A percentile compares a stretch with the other conserved stretches of the same genome.
phyloP scores from a whole-genome alignment of 2,888 invertebrate species.

The Andrena camellia region DNA sequence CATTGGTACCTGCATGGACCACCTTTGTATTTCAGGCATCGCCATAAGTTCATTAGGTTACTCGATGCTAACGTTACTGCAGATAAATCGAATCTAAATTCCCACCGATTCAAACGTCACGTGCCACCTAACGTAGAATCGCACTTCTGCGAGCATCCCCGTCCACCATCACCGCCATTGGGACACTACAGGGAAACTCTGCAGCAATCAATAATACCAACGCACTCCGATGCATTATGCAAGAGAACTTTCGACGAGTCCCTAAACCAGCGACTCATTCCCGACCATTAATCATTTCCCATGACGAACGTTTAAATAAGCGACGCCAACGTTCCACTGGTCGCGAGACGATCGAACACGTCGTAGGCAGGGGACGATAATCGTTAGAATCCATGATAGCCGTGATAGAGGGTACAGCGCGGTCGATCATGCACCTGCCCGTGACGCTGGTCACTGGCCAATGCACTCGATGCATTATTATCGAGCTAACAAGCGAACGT shows the following conservation, averaged over 20 bases:
- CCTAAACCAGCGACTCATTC: constrained; percentile 73
- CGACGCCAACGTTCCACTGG: not conserved
- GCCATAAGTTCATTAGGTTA: not conserved
- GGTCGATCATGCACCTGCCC: constrained; percentile 64
- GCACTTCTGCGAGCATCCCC: not conserved
- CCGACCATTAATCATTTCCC: constrained; percentile 70
- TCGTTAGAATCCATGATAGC: constrained; percentile 11
- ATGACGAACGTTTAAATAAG: constrained; percentile 43
- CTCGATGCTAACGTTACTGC: not conserved
- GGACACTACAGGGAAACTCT: constrained; percentile 1
- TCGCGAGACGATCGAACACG: constrained; percentile 31
- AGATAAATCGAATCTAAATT: not conserved
- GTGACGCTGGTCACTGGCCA: constrained; percentile 45
- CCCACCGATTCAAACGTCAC: not conserved
- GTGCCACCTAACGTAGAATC: no score
- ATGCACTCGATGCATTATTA: constrained; percentile 62
- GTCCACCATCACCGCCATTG: not conserved
- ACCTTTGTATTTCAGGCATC: constrained; percentile 21
- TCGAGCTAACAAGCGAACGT: constrained; percentile 33
- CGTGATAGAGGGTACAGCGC: constrained; percentile 31
- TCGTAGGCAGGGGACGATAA: constrained; percentile 42
- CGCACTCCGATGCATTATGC: constrained; percentile 45
- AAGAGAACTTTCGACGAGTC: constrained; percentile 73
- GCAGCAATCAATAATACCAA: constrained; percentile 16
- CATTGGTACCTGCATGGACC: constrained; percentile 12